phyloP scores from a whole-genome alignment of 2,888 invertebrate species.

The Drosophila atripex region DNA sequence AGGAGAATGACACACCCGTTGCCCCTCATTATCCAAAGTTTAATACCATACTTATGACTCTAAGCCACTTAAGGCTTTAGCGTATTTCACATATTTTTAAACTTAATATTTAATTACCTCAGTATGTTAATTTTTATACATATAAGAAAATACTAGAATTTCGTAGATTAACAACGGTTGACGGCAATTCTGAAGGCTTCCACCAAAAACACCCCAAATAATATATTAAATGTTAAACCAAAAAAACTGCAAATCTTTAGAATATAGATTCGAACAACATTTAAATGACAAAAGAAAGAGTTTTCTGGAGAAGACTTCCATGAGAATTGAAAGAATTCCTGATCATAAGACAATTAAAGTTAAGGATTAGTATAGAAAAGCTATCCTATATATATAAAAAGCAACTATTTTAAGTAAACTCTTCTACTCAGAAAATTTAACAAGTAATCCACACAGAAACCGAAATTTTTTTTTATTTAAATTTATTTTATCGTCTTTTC shows the following conservation, averaged over 20 bases:
- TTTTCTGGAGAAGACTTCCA: too few species aligned
- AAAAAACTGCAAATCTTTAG: too few species aligned
- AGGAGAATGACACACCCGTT: conserved; percentile 19
- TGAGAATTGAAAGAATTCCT: background rate
- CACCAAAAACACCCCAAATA: background rate
- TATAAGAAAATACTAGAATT: too few species aligned
- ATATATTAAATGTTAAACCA: background rate
- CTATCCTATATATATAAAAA: too few species aligned
- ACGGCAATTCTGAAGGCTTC: too few species aligned
- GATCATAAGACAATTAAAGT: background rate
- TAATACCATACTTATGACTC: background rate
- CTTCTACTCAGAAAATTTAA: background rate
- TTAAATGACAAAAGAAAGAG: too few species aligned
- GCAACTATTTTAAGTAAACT: too few species aligned
- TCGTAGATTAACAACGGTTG: too few species aligned
- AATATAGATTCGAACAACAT: too few species aligned
- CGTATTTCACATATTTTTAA: background rate
- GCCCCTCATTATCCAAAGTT: conserved; percentile 1
- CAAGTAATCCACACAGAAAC: background rate
- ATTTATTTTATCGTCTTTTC: conserved; percentile 35
- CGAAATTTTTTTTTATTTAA: conserved; percentile 52
- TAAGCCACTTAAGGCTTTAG: background rate
- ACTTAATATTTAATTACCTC: background rate
- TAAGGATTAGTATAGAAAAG: background rate
- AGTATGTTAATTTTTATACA: too few species aligned